Percentiles rank a stretch among this genome's conserved stretches.
Evolutionary conservation across 2,797 vertebrate genomes (phyloP).

Genomic region (Semotilus atromaculatus): DNA sequence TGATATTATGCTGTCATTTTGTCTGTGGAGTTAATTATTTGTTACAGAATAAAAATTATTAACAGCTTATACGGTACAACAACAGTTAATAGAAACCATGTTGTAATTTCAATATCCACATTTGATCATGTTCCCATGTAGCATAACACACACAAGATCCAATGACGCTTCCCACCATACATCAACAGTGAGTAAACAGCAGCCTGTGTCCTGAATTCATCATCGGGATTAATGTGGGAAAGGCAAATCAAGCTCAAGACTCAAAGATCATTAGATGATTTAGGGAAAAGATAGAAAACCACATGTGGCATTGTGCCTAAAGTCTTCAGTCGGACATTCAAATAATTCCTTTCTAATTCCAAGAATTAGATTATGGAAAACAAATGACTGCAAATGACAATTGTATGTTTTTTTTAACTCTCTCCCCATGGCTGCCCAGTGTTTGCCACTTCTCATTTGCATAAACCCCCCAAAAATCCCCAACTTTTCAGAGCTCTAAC

Average conservation of each 20-base stretch:
- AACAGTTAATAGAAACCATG: neutral
- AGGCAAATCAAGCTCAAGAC: neutral
- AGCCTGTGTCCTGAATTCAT: neutral
- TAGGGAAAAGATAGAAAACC: neutral
- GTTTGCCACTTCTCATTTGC: neutral
- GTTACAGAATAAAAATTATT: neutral
- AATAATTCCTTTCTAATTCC: neutral
- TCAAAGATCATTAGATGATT: neutral
- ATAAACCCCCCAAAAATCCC: neutral
- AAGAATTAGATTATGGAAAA: neutral
- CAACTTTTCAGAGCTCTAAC: neutral
- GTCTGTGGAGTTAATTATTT: neutral
- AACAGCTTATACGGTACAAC: neutral
- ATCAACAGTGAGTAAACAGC: neutral
- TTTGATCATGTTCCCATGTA: neutral
- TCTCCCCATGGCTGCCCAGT: neutral
- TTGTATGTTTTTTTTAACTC: too few species aligned
- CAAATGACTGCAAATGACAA: neutral
- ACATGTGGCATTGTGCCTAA: too few species aligned
- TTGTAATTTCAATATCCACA: neutral
- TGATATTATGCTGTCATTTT: too few species aligned
- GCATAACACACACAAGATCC: neutral
- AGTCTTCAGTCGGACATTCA: constrained; percentile 36
- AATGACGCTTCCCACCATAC: neutral
- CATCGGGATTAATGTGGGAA: neutral